These are phyloP conservation scores for Bolinopsis microptera DNA, from an alignment of 37 sponge, comb jelly and placozoan species.

Conservation along the genomic window DNA sequence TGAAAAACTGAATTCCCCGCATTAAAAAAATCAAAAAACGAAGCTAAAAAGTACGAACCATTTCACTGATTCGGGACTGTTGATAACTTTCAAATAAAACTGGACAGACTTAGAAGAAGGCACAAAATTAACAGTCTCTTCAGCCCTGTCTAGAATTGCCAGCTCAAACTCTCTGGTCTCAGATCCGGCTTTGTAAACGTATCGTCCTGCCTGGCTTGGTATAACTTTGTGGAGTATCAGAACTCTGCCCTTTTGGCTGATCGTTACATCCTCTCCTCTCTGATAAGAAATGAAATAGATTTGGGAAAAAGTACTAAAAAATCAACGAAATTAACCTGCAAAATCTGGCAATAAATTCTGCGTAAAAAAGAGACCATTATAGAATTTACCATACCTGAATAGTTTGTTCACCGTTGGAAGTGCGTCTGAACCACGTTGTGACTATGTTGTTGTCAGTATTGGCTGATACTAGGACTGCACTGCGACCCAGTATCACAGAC, in stretches of 20 bases:
- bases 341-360: no score
- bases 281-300: no score
- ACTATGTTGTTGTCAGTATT: background rate
- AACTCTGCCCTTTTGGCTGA: background rate
- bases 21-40: background rate
- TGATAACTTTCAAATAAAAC: background rate
- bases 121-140: background rate
- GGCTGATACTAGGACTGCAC: background rate
- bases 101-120: background rate
- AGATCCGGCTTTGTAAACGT: background rate
- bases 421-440: background rate
- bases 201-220: background rate
- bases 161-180: background rate
- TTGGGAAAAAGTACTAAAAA: no score
- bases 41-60: background rate
- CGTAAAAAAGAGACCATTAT: no score
- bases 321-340: no score
- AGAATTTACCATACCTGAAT: no score
- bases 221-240: background rate
- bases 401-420: background rate
- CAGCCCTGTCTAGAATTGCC: background rate
- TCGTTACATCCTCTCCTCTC: background rate
- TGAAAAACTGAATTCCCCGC: background rate
- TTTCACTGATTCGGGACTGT: background rate
- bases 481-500: background rate